Conservation (phyloP, 2,888 invertebrate species). For the Trachelus stipa region DNA sequence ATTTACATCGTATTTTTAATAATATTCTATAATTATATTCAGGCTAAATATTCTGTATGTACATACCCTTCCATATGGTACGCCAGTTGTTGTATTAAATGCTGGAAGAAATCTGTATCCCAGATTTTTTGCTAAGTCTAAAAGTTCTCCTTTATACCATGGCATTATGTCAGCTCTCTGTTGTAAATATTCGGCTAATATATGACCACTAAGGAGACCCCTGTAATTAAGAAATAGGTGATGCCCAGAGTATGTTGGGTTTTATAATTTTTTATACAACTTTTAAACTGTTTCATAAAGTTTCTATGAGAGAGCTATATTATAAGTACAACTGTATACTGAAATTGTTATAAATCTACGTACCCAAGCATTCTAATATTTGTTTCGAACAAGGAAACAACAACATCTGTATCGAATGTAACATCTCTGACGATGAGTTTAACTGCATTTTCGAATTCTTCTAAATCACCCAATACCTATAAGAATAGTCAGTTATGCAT, state of each 20-base stretch:
- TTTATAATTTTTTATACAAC: too few relatives aligned
- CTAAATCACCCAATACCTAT: conserved; percentile 87
- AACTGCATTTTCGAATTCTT: conserved; percentile 94
- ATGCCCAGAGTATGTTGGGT: too few relatives aligned
- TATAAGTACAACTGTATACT: conserved; percentile 3
- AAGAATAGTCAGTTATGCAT: conserved; percentile 14
- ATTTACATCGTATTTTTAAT: conserved; percentile 30
- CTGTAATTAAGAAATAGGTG: conserved; percentile 66
- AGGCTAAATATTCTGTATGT: conserved; percentile 8
- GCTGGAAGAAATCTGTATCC: conserved; percentile 95
- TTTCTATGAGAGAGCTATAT: background rate
- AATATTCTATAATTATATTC: conserved; percentile 15
- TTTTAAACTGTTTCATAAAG: background rate
- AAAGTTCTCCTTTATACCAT: conserved; percentile 90
- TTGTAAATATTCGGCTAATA: conserved; percentile 86
- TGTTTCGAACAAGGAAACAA: conserved; percentile 98
- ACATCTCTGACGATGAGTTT: conserved; percentile 88
- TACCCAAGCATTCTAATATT: conserved; percentile 98
- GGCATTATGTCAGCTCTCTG: conserved; percentile 78
- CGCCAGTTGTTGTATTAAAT: conserved; percentile 97
- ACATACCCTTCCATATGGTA: conserved; percentile 92
- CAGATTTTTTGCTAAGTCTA: conserved; percentile 91
- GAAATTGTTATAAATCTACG: conserved; percentile 50
- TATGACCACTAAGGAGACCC: conserved; percentile 92
- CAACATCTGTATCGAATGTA: conserved; percentile 91